These are phyloP conservation scores for Metacarcinus magister DNA, from an alignment of 2,888 invertebrate species.

Conservation along the genomic window DNA sequence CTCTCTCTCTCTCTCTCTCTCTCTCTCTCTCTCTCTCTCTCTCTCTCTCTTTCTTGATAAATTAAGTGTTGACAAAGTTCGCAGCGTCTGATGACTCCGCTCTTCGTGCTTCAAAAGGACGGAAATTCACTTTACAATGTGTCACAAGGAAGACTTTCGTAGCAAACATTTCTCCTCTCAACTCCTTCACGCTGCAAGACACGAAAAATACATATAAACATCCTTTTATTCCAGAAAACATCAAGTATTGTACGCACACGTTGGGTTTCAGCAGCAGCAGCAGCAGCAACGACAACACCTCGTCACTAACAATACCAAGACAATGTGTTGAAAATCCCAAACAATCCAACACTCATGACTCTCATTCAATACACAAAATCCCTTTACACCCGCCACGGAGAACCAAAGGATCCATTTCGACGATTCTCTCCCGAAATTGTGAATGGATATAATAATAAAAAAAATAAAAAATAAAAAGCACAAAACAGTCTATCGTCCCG, in stretches of 20 bases:
- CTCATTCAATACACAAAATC: neutral
- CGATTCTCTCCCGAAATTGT: neutral
- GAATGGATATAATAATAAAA: neutral
- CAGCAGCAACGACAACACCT: too few relatives aligned
- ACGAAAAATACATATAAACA: neutral
- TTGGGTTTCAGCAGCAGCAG: neutral
- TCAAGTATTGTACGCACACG: neutral
- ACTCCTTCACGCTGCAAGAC: neutral
- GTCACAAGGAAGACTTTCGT: neutral
- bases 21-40: neutral
- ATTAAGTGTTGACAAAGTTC: conserved; percentile 64
- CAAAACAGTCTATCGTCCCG: neutral
- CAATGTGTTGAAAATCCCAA: neutral
- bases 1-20: neutral
- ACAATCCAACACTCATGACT: neutral
- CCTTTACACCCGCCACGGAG: neutral
- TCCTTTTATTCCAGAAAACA: neutral
- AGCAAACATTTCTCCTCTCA: conserved; percentile 26
- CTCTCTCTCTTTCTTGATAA: neutral
- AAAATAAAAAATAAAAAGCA: neutral
- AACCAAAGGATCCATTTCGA: conserved; percentile 10
- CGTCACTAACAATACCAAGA: neutral
- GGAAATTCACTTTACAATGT: conserved; percentile 60
- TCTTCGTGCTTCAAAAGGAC: conserved; percentile 54
- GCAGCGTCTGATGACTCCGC: conserved; percentile 53